Base-by-base conservation (phyloP, 2,797 vertebrate genomes). In the Podarcis siculus region DNA sequence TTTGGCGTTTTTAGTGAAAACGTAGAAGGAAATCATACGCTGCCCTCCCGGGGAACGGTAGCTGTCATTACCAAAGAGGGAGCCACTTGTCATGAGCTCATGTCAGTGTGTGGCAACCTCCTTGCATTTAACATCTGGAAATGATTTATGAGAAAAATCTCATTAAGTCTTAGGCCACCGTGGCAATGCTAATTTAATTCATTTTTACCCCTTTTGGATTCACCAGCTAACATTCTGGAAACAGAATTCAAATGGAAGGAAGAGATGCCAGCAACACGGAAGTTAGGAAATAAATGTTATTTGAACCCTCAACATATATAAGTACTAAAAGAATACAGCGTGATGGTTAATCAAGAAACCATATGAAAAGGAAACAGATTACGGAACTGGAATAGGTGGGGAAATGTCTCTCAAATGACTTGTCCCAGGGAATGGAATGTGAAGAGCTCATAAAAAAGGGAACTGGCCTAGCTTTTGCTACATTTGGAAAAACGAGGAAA, bases 101-200 rank as follows among this genome's bases (percentile, higher is more conserved):
- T 93, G 94, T 95, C 95, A 92, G 19, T 64, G 86, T 94, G 88
- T 95, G 96, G 95, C 87, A 79, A 66, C 86, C 89, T 87, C 88
- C 92, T 91, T 94, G 93, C 86, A 77, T 45, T 55, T 42, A 88
- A 95, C 97, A 97, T 97, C 97, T 97, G 97, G 97, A 97, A 97
- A 67, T 82, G 83, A 92, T 97, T 97, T 96, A 27, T 77, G 79
- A 87, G 91, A 91, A 91, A 92, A 69, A 85, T 76, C 83, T 90
- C 88, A 87, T 42, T 85, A 89, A 86, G 88, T 35, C 84, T 89
- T 92, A 66, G 49, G 89, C 89, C 94, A 92, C 90, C 92, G 76
- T 94, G 94, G 94, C 95, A 90, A 91, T 2, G 27, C 78, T 94
- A 9, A 92, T 93, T 79, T 83, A 42, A 55, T 90, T 2, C 72